phyloP scores from a whole-genome alignment of 2,113 vertebrate species.

The Solea senegalensis region DNA sequence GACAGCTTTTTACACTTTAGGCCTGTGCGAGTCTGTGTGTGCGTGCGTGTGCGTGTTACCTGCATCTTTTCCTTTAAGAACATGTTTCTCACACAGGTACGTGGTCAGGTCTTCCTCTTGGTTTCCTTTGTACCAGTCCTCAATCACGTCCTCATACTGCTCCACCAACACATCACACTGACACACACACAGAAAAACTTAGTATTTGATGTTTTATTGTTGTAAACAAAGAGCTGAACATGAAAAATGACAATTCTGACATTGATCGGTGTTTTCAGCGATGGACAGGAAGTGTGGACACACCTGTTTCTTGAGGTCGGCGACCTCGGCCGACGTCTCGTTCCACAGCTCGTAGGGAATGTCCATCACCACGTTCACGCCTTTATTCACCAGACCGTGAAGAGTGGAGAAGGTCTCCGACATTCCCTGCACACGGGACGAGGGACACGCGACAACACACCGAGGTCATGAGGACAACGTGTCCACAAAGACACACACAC shows the following conservation, averaged over 20 bases:
- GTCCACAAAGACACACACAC: too few species aligned
- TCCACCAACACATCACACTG: constrained; percentile 96
- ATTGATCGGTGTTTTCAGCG: too few species aligned
- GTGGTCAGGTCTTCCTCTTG: constrained; percentile 93
- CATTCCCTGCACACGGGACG: constrained; percentile 87
- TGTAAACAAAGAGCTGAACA: too few species aligned
- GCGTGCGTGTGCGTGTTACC: constrained; percentile 76
- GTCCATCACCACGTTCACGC: constrained; percentile 99
- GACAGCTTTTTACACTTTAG: too few species aligned
- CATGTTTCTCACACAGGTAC: constrained; percentile 92
- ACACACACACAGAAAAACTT: not conserved
- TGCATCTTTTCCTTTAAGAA: constrained; percentile 90
- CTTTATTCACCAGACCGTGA: constrained; percentile 94
- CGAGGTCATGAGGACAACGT: too few species aligned
- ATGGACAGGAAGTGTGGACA: not conserved
- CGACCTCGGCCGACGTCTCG: constrained; percentile 95
- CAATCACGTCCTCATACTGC: constrained; percentile 94
- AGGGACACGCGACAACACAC: not conserved
- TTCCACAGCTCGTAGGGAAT: constrained; percentile 99
- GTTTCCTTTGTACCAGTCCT: constrained; percentile 95
- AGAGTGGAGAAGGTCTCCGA: constrained; percentile 97
- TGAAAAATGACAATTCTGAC: too few species aligned
- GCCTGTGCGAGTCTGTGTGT: not conserved
- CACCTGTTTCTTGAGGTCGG: constrained; percentile 98
- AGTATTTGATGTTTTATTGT: too few species aligned